Percentiles rank a stretch among this genome's conserved stretches.
Conservation (phyloP, 2,113 vertebrate species). For the Montifringilla adamsi region DNA sequence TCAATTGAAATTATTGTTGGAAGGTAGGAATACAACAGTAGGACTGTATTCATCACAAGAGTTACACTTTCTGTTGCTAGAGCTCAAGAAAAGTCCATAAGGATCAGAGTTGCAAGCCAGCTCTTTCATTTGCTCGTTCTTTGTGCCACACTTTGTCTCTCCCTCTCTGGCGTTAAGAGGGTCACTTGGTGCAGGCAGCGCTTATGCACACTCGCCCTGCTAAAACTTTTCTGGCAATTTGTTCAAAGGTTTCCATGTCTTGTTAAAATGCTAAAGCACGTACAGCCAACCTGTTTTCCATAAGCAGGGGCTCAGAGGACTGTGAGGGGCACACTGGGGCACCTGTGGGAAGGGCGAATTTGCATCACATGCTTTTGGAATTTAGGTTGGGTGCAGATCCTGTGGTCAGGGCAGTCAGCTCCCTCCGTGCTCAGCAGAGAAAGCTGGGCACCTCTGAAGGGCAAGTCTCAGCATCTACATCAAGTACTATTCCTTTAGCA, state of each 20-base stretch:
- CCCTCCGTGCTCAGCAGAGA: neutral
- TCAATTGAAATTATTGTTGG: conserved; percentile 73
- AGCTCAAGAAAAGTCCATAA: conserved; percentile 63
- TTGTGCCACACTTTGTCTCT: conserved; percentile 65
- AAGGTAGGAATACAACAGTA: conserved; percentile 69
- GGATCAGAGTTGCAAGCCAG: conserved; percentile 66
- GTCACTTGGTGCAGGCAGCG: conserved; percentile 51
- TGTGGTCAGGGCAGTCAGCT: neutral
- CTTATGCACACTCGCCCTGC: neutral
- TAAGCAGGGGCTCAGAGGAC: neutral
- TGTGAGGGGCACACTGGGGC: fast-evolving
- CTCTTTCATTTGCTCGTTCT: conserved; percentile 61
- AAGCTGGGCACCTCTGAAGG: neutral
- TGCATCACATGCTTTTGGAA: fast-evolving
- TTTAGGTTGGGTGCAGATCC: neutral
- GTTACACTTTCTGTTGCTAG: conserved; percentile 64
- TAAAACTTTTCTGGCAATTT: conserved; percentile 61
- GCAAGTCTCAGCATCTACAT: neutral
- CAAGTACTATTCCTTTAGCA: neutral
- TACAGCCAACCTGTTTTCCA: neutral
- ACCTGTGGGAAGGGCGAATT: neutral
- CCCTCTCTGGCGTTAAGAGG: conserved; percentile 36
- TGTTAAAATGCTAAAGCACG: conserved; percentile 5
- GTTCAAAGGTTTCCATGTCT: conserved; percentile 45
- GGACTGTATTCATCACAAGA: conserved; percentile 69